Conservation (phyloP, 2,888 invertebrate genomes). For the Loripinus fragilis region DNA sequence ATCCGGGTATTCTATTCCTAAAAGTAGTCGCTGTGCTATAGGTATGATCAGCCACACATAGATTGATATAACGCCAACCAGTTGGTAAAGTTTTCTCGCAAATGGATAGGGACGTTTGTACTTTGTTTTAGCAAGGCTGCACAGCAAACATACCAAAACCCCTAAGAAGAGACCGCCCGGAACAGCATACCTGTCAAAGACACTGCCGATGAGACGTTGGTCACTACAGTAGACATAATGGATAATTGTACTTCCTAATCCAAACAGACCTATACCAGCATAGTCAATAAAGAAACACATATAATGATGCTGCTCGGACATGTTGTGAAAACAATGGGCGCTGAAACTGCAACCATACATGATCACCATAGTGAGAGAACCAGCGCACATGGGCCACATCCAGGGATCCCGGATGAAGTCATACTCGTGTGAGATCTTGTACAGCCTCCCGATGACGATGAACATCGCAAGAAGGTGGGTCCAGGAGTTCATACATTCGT, state of each 20-base stretch:
- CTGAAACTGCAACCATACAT: constrained; percentile 78
- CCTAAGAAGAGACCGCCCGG: constrained; percentile 77
- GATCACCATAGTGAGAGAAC: constrained; percentile 75
- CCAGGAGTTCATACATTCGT: constrained; percentile 82
- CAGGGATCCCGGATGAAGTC: constrained; percentile 77
- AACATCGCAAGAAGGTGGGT: constrained; percentile 78
- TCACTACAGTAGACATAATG: constrained; percentile 81
- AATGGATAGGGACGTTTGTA: constrained; percentile 81
- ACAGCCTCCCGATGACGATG: constrained; percentile 62
- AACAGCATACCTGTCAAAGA: constrained; percentile 68
- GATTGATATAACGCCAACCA: constrained; percentile 77
- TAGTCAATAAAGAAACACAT: constrained; percentile 83
- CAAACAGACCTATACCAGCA: constrained; percentile 82
- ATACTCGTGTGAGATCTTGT: constrained; percentile 71
- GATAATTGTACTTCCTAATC: constrained; percentile 81
- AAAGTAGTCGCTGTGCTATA: constrained; percentile 74
- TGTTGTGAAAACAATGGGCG: constrained; percentile 81
- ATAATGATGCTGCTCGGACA: constrained; percentile 81
- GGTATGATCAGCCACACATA: constrained; percentile 81
- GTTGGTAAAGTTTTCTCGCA: constrained; percentile 80
- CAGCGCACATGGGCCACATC: constrained; percentile 80
- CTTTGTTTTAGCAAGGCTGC: constrained; percentile 78
- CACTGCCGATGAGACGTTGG: constrained; percentile 67
- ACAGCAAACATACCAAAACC: constrained; percentile 75
- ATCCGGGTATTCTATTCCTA: constrained; percentile 59